A percentile compares a stretch with the other conserved stretches of the same genome.
Evolutionary conservation across 2,797 vertebrate genomes (phyloP).

Genomic region (Leptodactylus fallax): DNA sequence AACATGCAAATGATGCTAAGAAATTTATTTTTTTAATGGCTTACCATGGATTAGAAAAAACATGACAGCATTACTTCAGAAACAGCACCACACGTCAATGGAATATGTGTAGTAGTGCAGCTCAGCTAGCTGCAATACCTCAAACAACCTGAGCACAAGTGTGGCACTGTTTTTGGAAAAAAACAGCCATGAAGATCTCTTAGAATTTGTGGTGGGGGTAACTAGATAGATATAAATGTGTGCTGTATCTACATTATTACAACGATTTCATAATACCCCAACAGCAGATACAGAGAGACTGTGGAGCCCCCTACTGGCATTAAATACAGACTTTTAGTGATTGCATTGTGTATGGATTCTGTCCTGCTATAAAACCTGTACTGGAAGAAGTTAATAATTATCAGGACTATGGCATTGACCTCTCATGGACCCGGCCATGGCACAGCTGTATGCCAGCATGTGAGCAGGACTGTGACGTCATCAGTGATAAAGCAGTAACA

Average conservation of each 20-base stretch:
- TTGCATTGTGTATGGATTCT: too few species aligned
- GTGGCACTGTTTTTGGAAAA: too few species aligned
- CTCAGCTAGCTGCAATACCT: too few species aligned
- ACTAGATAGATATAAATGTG: neutral
- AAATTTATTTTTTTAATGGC: neutral
- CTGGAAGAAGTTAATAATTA: slow-evolving; percentile 8
- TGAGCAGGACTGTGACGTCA: neutral
- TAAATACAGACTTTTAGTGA: neutral
- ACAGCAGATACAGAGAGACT: neutral
- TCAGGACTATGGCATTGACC: neutral
- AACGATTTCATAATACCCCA: too few species aligned
- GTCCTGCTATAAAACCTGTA: too few species aligned
- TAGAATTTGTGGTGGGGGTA: neutral
- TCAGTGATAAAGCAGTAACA: neutral
- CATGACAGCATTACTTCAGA: neutral
- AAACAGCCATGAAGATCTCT: too few species aligned
- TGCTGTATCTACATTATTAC: neutral
- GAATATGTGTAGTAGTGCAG: too few species aligned
- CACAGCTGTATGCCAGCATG: too few species aligned
- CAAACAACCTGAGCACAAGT: too few species aligned
- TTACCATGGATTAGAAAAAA: neutral
- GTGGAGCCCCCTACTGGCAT: neutral
- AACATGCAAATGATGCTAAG: neutral
- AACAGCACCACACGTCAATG: neutral
- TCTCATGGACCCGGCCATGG: neutral